A percentile compares a stretch with the other conserved stretches of the same genome.
phyloP scores from a whole-genome alignment of 2,888 invertebrate species.

The Scaptomyza tumidula region DNA sequence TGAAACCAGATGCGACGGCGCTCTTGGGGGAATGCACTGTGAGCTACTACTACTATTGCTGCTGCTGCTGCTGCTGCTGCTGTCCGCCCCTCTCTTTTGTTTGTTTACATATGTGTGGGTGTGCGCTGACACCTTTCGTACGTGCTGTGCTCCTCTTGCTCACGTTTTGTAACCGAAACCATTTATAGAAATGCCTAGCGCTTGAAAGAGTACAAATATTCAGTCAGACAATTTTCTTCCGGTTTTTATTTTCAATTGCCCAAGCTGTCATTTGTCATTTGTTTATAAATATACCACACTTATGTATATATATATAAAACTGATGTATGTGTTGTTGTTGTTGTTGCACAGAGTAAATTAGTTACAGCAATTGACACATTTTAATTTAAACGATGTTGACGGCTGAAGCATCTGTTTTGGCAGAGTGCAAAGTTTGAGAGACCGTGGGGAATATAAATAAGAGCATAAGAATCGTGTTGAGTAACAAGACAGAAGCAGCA shows the following conservation, averaged over 20 bases:
- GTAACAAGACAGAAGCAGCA: conserved; percentile 11
- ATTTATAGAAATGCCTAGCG: conserved; percentile 65
- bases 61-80: conserved; percentile 33
- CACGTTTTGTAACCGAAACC: conserved; percentile 68
- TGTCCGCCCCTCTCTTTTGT: conserved; percentile 6
- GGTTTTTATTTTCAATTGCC: conserved; percentile 75
- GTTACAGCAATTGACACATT: conserved; percentile 73
- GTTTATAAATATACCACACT: conserved; percentile 68
- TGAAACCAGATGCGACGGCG: conserved; percentile 71
- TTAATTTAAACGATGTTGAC: conserved; percentile 68
- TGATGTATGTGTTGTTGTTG: conserved; percentile 18
- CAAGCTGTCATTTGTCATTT: conserved; percentile 68
- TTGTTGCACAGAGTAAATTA: conserved; percentile 67
- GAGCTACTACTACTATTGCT: conserved; percentile 21
- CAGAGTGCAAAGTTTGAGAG: conserved; percentile 32
- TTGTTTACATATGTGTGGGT: conserved; percentile 20
- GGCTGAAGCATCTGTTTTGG: conserved; percentile 54
- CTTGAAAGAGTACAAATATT: conserved; percentile 50
- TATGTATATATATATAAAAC: conserved; percentile 45
- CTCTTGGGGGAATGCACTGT: conserved; percentile 59
- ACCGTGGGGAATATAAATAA: conserved; percentile 3
- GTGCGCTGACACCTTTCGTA: conserved; percentile 47
- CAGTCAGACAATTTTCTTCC: conserved; percentile 77
- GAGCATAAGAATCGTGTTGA: conserved; percentile 15
- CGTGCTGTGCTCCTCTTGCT: conserved; percentile 47